A percentile compares a stretch with the other conserved stretches of the same genome.
These are phyloP conservation scores for Meriones psammophilus DNA, from an alignment of 2,797 vertebrate species.

Conservation along the genomic window DNA sequence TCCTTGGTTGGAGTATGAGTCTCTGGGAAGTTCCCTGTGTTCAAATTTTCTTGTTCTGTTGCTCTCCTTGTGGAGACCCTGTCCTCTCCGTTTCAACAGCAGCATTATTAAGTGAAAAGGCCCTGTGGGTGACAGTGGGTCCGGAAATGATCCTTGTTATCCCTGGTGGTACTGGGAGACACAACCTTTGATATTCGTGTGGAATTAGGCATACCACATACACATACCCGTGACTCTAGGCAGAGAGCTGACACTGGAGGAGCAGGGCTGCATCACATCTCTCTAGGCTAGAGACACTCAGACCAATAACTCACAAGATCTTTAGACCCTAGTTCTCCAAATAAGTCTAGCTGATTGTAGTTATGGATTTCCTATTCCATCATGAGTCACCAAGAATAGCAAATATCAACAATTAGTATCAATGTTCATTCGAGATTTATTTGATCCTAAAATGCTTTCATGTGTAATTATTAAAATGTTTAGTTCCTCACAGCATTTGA, in stretches of 20 bases:
- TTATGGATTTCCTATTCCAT: background rate
- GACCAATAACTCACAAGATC: background rate
- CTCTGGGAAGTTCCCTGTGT: too few species aligned
- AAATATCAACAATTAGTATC: background rate
- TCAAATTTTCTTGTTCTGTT: too few species aligned
- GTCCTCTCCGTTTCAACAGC: background rate
- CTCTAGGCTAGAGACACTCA: background rate
- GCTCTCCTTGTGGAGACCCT: too few species aligned
- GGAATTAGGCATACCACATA: background rate
- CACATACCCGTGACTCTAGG: too few species aligned
- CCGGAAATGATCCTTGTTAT: background rate
- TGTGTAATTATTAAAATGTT: background rate
- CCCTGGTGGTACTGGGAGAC: background rate
- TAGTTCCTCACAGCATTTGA: background rate
- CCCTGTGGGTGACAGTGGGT: background rate
- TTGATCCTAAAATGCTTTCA: slow-evolving; percentile 16
- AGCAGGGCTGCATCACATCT: rapidly evolving
- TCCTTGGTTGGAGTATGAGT: too few species aligned
- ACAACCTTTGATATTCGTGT: background rate
- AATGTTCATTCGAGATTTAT: background rate
- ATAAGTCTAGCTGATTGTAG: background rate
- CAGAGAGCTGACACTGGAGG: background rate
- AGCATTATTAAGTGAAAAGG: background rate
- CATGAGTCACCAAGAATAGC: background rate
- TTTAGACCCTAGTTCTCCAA: background rate